These are phyloP conservation scores for Brachionus paranguensis DNA, from an alignment of 1,140 invertebrate species.

Conservation along the genomic window DNA sequence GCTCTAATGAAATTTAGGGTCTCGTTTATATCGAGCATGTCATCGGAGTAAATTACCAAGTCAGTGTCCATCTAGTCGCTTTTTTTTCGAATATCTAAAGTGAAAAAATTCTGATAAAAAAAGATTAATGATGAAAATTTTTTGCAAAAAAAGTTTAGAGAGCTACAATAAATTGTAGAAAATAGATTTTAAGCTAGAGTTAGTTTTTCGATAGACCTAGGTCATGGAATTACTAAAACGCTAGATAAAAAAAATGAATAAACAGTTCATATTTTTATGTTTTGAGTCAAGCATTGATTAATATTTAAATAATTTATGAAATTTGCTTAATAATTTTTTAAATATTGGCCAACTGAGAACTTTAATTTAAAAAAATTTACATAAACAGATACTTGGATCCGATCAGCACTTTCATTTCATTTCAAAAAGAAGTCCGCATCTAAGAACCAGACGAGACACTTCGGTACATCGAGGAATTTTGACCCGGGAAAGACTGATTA, in stretches of 20 bases:
- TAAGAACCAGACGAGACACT: conserved; percentile 36
- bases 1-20: not conserved
- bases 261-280: not conserved
- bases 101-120: not conserved
- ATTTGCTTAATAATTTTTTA: not conserved
- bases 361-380: not conserved
- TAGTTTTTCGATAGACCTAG: not conserved
- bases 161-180: not conserved
- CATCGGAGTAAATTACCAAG: not conserved
- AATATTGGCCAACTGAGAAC: not conserved
- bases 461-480: not conserved
- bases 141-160: too few relatives aligned
- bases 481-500: not conserved
- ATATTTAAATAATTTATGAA: not conserved
- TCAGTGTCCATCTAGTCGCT: not conserved
- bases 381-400: conserved; percentile 23
- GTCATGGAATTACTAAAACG: not conserved
- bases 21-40: not conserved
- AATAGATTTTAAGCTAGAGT: not conserved
- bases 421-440: conserved; percentile 32
- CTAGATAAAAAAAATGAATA: not conserved
- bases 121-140: not conserved
- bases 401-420: conserved; percentile 37
- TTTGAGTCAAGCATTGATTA: not conserved
- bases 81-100: not conserved